Conservation (phyloP, 2,888 invertebrate species). For the Oxycera nigricornis region DNA sequence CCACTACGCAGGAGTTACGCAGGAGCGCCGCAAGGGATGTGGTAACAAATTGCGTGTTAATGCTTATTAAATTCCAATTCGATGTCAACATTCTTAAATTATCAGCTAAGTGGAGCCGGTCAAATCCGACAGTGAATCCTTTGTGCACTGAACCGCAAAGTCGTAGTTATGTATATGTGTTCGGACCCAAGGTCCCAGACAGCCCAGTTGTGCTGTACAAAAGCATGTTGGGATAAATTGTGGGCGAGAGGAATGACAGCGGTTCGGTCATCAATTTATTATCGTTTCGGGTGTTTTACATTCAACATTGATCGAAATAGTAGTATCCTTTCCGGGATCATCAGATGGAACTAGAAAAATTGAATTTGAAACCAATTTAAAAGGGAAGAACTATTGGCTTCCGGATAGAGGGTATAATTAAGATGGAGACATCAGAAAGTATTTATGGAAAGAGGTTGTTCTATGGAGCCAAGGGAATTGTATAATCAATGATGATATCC, state of each 20-base stretch:
- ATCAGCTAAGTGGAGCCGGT: neutral
- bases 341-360: no score
- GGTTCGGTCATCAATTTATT: neutral
- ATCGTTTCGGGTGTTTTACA: neutral
- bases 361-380: no score
- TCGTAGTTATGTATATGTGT: neutral
- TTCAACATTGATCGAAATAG: no score
- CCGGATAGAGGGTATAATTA: no score
- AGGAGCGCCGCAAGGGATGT: neutral
- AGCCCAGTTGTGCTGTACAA: neutral
- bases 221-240: slow-evolving; percentile 30
- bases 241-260: neutral
- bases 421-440: no score
- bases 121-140: neutral
- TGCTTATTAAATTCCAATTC: slow-evolving; percentile 21
- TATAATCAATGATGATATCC: no score
- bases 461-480: no score
- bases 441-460: no score
- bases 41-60: slow-evolving; percentile 21
- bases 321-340: no score
- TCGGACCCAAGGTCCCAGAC: neutral
- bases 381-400: no score
- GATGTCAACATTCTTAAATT: neutral
- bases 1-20: neutral
- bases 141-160: slow-evolving; percentile 8